Evolutionary conservation across 2,113 vertebrate species (phyloP).

Genomic region (Antechinus flavipes): DNA sequence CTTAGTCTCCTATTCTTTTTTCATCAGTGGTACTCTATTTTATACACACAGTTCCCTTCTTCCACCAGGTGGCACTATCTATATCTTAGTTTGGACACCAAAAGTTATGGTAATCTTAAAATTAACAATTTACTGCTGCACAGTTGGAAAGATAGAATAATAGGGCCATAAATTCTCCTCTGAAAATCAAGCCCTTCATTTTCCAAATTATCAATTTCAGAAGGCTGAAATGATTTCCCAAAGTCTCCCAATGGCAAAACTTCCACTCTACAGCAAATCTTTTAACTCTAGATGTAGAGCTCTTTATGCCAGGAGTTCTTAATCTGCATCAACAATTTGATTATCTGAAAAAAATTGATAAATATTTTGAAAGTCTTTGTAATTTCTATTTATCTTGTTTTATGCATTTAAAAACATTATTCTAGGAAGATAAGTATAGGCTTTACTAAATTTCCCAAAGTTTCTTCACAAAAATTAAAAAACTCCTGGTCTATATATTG

Average conservation of each 20-base stretch:
- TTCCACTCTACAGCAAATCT: not conserved
- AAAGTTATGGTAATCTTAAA: not conserved
- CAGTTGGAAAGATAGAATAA: not conserved
- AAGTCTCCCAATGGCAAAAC: not conserved
- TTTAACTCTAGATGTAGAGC: not conserved
- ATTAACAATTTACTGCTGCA: not conserved
- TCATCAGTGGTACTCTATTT: not conserved
- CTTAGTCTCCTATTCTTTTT: not conserved
- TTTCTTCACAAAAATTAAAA: not conserved
- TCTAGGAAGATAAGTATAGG: not conserved
- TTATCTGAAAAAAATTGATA: not conserved
- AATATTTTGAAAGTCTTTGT: not conserved
- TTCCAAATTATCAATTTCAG: not conserved
- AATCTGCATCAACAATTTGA: not conserved
- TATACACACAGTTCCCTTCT: not conserved
- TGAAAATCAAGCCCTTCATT: not conserved
- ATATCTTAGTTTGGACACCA: not conserved
- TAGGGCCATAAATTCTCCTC: not conserved
- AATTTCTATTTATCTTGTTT: not conserved
- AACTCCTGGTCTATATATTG: accelerated
- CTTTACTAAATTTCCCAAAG: not conserved
- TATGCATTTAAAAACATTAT: not conserved
- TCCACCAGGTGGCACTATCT: conserved; percentile 68
- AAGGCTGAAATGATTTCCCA: not conserved
- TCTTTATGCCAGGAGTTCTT: not conserved